Evolutionary conservation across 2,113 vertebrate species (phyloP).

Genomic region (Saccopteryx bilineata): DNA sequence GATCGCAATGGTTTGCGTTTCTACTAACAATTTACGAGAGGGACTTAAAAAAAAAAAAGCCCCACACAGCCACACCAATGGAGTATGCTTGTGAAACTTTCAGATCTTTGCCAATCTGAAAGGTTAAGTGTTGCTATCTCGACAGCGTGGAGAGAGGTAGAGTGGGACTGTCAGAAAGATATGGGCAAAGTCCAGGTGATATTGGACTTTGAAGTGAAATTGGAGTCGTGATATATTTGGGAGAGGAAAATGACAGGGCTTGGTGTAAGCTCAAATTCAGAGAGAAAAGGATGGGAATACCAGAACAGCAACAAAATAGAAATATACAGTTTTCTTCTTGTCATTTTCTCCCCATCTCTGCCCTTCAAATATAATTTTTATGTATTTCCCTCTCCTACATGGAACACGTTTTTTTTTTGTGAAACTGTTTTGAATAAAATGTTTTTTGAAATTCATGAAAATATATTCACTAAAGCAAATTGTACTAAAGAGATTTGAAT

Average conservation of each 20-base stretch:
- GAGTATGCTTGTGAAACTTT: not conserved
- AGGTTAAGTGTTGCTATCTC: not conserved
- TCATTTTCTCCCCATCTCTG: not conserved
- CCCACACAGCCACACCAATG: not conserved
- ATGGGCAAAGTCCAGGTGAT: not conserved
- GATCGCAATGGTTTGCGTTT: not conserved
- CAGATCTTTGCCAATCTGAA: not conserved
- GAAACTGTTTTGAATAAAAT: not conserved
- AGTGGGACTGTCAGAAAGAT: not conserved
- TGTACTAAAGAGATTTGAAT: not conserved
- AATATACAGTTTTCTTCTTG: not conserved
- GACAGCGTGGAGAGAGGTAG: not conserved
- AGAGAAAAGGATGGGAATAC: not conserved
- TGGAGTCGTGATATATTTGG: not conserved
- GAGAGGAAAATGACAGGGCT: not conserved
- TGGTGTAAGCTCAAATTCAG: not conserved
- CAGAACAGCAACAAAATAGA: not conserved
- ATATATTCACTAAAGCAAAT: constrained; percentile 21
- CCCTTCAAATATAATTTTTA: not conserved
- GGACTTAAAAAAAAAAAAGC: not conserved
- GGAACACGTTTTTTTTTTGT: not conserved
- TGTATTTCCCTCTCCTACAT: not conserved
- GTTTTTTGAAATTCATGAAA: not conserved
- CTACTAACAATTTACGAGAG: not conserved
- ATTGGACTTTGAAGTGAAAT: not conserved